Conservation (phyloP, 2,888 invertebrate species). For the Norana najaformis region DNA sequence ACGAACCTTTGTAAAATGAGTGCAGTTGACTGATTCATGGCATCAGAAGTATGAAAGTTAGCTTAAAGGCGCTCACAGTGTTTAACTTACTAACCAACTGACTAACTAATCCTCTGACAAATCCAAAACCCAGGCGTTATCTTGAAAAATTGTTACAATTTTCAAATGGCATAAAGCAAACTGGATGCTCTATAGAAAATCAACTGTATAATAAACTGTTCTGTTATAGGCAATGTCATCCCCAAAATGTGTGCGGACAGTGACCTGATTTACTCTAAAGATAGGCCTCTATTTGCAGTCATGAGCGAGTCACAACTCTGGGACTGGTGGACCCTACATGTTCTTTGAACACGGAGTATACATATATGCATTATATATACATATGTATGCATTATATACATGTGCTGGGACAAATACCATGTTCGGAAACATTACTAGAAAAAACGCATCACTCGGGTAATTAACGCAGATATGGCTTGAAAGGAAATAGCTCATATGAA, state of each 20-base stretch:
- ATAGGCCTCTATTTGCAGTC: neutral
- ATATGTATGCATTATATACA: neutral
- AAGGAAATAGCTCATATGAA: neutral
- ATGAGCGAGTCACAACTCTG: neutral
- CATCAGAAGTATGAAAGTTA: no score
- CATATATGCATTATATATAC: neutral
- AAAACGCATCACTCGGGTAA: neutral
- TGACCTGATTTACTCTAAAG: neutral
- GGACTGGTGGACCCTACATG: neutral
- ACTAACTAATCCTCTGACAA: no score
- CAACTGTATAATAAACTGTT: neutral
- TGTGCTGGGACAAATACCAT: neutral
- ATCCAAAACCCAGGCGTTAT: no score
- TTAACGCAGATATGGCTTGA: neutral
- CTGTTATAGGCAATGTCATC: neutral
- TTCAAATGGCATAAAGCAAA: no score
- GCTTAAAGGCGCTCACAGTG: neutral
- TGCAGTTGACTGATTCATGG: no score
- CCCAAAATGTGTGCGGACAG: no score
- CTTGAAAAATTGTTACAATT: no score
- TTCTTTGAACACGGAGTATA: neutral
- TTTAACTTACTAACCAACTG: neutral
- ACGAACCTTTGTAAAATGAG: neutral
- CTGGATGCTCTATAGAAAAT: neutral
- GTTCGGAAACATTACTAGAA: neutral